Base-by-base conservation (phyloP, 2,888 invertebrate species). In the Chloromyia formosa region DNA sequence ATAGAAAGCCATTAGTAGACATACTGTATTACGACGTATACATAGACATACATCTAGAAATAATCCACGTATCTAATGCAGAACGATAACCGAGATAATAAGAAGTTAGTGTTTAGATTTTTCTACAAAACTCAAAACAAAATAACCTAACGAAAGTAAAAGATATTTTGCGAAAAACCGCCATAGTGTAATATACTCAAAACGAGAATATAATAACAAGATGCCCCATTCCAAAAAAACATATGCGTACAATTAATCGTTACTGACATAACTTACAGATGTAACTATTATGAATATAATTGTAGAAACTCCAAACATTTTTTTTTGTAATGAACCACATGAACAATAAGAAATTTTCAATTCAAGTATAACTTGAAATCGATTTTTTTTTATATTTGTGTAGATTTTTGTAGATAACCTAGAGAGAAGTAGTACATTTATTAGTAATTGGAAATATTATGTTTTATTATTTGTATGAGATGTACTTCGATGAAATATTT, bases 21-120 rank as follows among this genome's bases (percentile, higher is more conserved):
- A 35, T 35, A 35, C 27, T 4, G 27, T 35, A 35, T 35, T 35
- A 35, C 7, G 27, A 35, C 60, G 1, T 20, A 58, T 20, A 60
- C 10, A 22, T 23, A 60, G 27, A 60, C 9, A 23, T 23, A 58
- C 3, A 20, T 1, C 18, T 12, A 58, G 12, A 58, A 60, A 60
- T 60, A 60, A n/a, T 60, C 60, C 14, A 35, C 2, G 60, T 60
- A 60, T 60, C 12, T 54, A 69, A 53, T 54, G 53, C 53, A 53
- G 22, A 53, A 9, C 22, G 53, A 45, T 35, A 35, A 49, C 1
- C 3, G 10, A 0, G 53, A 69, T 54, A 27, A 54, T 53, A 69
- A 69, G 23, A 16, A 71, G 40, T 9, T 71, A 56, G 56, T 20
- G 35, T 10, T 53, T 71, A 71, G 71, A 71, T 71, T 71, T 71